Evolutionary conservation across 2,113 vertebrate species (phyloP), one percentile per base, ranked within the genome.

Genomic region (Potamarius usumacintae): DNA sequence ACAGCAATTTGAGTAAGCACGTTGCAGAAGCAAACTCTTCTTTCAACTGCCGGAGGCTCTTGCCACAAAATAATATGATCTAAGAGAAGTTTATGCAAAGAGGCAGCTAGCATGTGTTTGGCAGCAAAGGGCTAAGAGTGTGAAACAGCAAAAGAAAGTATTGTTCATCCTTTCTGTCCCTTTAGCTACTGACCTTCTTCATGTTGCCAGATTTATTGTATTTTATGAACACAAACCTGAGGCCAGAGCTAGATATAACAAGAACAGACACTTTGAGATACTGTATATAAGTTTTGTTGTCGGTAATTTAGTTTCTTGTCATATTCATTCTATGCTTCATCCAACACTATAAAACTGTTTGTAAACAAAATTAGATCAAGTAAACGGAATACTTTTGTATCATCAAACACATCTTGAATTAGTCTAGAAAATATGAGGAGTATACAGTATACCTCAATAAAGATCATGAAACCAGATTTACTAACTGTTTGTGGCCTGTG

Each of bases 1-100:
- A 90, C 88, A 87, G 86, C 89, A 92, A 91, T 93, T 93, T 92
- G 78, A 90, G 90, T 80, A 91, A 91, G 93, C 85, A 76, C 65
- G 86, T 85, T 67, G 90, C 89, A 86, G 84, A 92, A 87, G 92
- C 86, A 93, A 91, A 94, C 87, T 90, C 82, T 87, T 89, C 63
- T 34, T 89, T 84, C 25, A 50, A 85, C 74, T 67, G 90, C 90
- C 86, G 0, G 50, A 88, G 87, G 91, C 86, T 82, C 77, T 48
- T 60, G 82, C 79, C 63, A 86, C 86, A 91, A 92, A 89, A 84
- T 89, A 88, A 90, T 93, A 92, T 91, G 69, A 91, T 92, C 89
- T 91, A 78, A 27, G 80, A 62, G n/a, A 89, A 88, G 87, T 86
- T 91, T 87, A 91, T 84, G 87, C 88, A 71, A 89, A 83, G 22